Conservation (phyloP, 2,797 vertebrate genomes). For the Sciurus vulgaris region DNA sequence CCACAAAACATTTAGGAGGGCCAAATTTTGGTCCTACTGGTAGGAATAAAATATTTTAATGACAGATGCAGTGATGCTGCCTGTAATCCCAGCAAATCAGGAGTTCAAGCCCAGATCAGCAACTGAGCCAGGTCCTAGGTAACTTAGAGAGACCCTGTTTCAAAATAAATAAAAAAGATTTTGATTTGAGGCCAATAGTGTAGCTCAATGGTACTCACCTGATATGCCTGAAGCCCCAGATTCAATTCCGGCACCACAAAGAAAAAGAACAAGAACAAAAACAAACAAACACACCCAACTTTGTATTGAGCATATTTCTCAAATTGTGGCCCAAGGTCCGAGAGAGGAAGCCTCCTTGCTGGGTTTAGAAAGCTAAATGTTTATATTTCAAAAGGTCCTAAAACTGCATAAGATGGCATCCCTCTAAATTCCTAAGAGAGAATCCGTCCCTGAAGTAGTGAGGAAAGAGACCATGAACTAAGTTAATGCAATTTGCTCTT, state of each 20-base stretch:
- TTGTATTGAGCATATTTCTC: constrained; percentile 20
- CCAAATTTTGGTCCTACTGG: background rate
- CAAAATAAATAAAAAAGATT: background rate
- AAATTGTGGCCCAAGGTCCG: constrained; percentile 42
- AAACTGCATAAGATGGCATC: background rate
- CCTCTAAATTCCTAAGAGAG: background rate
- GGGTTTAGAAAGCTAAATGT: background rate
- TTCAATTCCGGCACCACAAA: too few species aligned
- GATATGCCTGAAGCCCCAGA: too few species aligned
- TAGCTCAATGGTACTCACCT: too few species aligned
- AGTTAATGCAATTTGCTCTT: background rate
- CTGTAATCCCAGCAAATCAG: background rate
- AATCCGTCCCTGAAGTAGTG: background rate
- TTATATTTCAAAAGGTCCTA: background rate
- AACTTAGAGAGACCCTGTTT: background rate
- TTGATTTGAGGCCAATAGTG: too few species aligned
- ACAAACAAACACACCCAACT: too few species aligned
- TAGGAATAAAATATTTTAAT: background rate
- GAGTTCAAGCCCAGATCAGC: background rate
- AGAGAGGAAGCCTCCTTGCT: background rate
- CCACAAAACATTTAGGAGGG: background rate
- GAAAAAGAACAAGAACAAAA: too few species aligned
- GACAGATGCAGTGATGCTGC: too few species aligned
- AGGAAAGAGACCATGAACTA: background rate
- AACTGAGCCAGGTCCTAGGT: background rate